These are phyloP conservation scores for Paramuricea clavata DNA, from an alignment of 92 coral and sea anemone genomes.

Conservation along the genomic window DNA sequence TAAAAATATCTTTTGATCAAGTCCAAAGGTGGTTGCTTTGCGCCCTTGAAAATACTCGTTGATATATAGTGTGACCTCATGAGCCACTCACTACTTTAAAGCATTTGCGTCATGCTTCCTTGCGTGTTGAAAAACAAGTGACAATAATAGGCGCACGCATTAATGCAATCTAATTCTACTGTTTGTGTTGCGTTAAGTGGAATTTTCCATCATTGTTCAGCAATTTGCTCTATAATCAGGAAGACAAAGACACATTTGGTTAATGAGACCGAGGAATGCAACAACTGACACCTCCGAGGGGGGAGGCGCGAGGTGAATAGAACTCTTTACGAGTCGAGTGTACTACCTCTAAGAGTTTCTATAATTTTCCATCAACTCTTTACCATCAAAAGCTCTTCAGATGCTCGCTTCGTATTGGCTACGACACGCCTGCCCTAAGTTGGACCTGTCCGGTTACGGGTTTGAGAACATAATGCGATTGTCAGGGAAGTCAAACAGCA, in stretches of 20 bases:
- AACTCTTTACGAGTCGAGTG: neutral
- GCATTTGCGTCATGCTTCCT: slow-evolving; percentile 10
- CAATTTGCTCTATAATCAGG: slow-evolving; percentile 43
- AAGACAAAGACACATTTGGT: slow-evolving; percentile 27
- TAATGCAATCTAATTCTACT: slow-evolving; percentile 45
- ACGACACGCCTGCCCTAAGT: neutral
- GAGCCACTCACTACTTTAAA: neutral
- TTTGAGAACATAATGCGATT: slow-evolving; percentile 48
- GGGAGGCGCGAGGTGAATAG: neutral
- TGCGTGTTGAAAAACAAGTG: slow-evolving; percentile 13
- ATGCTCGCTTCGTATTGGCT: slow-evolving; percentile 13
- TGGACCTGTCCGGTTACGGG: slow-evolving; percentile 1
- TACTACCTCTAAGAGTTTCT: neutral
- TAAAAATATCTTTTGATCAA: too few species aligned
- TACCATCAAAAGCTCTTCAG: neutral
- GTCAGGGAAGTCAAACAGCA: slow-evolving; percentile 52
- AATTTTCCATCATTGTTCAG: slow-evolving; percentile 50
- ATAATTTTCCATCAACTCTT: neutral
- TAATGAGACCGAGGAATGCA: slow-evolving; percentile 35
- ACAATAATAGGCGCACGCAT: slow-evolving; percentile 4
- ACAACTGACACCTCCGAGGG: neutral
- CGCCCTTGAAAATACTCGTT: neutral
- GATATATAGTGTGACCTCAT: slow-evolving; percentile 6
- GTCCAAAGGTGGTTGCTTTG: neutral
- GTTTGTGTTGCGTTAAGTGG: slow-evolving; percentile 44